Evolutionary conservation across 2,797 vertebrate genomes (phyloP).

Genomic region (Chelon labrosus): DNA sequence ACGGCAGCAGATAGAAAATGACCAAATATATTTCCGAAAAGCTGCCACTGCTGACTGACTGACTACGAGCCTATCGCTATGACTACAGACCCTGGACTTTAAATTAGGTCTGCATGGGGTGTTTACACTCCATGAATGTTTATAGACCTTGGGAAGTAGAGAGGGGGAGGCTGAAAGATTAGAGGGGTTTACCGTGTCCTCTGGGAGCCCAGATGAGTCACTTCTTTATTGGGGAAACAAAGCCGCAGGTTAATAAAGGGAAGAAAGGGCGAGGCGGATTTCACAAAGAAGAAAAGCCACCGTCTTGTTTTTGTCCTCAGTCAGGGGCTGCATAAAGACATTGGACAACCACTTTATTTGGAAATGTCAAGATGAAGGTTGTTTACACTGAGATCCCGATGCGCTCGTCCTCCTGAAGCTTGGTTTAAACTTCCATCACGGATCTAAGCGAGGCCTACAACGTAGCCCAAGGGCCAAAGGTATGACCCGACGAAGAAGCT

Average conservation of each 20-base stretch:
- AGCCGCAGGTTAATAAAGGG: slow-evolving; percentile 41
- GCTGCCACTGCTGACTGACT: background rate
- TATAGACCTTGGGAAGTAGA: background rate
- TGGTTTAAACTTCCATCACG: no score
- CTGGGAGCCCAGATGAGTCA: slow-evolving; percentile 40
- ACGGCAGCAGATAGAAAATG: no score
- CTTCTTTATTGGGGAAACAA: slow-evolving; percentile 29
- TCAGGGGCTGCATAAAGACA: background rate
- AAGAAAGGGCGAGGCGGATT: slow-evolving; percentile 25
- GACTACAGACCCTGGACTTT: slow-evolving; percentile 28
- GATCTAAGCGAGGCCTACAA: no score
- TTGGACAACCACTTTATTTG: no score
- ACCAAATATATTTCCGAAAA: background rate
- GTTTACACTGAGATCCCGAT: no score
- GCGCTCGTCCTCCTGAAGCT: no score
- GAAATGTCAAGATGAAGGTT: no score
- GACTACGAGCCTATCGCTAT: slow-evolving; percentile 10
- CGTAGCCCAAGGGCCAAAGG: no score
- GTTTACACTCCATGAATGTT: slow-evolving; percentile 26
- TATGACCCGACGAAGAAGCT: no score
- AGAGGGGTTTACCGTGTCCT: slow-evolving; percentile 40
- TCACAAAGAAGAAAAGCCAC: slow-evolving; percentile 1
- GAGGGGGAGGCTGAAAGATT: slow-evolving; percentile 31
- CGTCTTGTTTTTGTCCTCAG: background rate
- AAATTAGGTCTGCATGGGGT: slow-evolving; percentile 29